Conservation (phyloP, 2,113 vertebrate genomes). For the Hippocampus abdominalis region DNA sequence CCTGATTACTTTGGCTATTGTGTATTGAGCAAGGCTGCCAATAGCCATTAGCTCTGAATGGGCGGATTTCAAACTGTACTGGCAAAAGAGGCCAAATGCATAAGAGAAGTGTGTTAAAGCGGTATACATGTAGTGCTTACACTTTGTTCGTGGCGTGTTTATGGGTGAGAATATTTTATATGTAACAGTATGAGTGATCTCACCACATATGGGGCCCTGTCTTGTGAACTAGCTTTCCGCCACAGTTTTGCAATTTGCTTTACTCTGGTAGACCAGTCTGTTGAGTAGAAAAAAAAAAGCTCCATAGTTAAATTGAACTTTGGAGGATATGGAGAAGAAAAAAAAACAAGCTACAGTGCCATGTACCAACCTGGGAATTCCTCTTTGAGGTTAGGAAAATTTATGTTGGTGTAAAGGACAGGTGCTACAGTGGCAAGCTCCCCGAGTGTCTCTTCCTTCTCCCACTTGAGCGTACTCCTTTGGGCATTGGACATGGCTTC, state of each 20-base stretch:
- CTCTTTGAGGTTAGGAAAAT: constrained; percentile 92
- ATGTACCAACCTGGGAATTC: constrained; percentile 87
- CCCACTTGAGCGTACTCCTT: constrained; percentile 95
- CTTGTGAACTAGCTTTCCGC: constrained; percentile 98
- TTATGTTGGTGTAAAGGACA: constrained; percentile 95
- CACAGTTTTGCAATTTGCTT: constrained; percentile 98
- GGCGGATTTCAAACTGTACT: constrained; percentile 36
- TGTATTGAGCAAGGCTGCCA: constrained; percentile 30
- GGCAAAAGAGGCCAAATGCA: constrained; percentile 30
- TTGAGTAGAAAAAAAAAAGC: constrained; percentile 24
- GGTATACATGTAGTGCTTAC: constrained; percentile 7
- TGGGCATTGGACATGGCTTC: constrained; percentile 94
- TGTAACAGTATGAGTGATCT: constrained; percentile 46
- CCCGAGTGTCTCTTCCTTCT: constrained; percentile 94
- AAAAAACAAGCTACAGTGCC: constrained; percentile 1
- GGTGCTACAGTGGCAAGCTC: constrained; percentile 96
- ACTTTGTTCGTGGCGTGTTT: constrained; percentile 3
- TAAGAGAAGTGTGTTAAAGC: constrained; percentile 24
- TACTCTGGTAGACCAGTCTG: constrained; percentile 95
- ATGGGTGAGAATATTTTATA: constrained; percentile 2
- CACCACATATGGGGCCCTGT: constrained; percentile 98
- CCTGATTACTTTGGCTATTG: constrained; percentile 41
- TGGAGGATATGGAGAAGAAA: background rate
- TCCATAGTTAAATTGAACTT: constrained; percentile 7
- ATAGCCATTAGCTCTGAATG: constrained; percentile 52